These are phyloP conservation scores for Xylocampa areola DNA, from an alignment of 2,888 invertebrate species.

Conservation along the genomic window DNA sequence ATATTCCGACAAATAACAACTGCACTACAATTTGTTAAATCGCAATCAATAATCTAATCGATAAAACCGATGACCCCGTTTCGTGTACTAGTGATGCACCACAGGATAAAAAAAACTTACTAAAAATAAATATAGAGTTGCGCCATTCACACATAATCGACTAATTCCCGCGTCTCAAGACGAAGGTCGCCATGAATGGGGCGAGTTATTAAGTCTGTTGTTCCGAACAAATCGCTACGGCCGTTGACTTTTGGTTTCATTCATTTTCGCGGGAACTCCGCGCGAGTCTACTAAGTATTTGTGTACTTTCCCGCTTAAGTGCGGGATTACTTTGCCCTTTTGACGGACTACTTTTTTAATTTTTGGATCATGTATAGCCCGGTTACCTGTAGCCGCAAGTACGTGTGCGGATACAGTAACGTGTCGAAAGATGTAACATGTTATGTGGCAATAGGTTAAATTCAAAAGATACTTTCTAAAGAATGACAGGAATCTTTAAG, in stretches of 20 bases:
- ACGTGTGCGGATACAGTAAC: no score
- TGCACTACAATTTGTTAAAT: no score
- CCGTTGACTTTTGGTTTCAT: constrained; percentile 83
- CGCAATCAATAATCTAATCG: no score
- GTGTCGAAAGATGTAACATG: no score
- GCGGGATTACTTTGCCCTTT: background rate
- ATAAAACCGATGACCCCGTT: no score
- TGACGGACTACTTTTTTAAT: background rate
- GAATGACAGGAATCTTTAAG: no score
- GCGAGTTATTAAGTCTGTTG: constrained; percentile 78
- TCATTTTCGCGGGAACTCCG: constrained; percentile 60
- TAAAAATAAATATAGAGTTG: constrained; percentile 16
- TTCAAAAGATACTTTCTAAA: no score
- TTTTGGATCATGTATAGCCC: no score
- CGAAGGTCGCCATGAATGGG: constrained; percentile 75
- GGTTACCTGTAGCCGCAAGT: background rate
- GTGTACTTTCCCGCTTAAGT: constrained; percentile 32
- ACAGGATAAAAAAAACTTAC: background rate
- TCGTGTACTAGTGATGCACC: no score
- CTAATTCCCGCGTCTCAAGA: constrained; percentile 60
- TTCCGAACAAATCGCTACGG: constrained; percentile 76
- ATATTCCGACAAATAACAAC: no score
- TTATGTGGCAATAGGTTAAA: no score
- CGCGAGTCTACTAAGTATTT: constrained; percentile 47
- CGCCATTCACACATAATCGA: constrained; percentile 46